Conservation (phyloP, 2,113 vertebrate species). For the Thamnophis sirtalis region DNA sequence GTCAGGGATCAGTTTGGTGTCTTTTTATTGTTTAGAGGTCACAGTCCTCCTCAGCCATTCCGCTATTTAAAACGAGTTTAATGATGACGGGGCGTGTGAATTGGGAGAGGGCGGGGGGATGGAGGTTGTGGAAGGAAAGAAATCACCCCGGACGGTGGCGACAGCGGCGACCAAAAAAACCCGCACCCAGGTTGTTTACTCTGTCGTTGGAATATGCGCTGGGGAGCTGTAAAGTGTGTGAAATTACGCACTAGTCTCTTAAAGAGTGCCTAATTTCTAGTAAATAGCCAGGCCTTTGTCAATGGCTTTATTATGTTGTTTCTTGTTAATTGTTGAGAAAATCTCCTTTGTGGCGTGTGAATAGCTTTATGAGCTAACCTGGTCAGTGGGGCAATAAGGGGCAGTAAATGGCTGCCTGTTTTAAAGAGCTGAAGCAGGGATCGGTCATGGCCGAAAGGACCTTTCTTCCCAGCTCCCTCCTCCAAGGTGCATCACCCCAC, state of each 20-base stretch:
- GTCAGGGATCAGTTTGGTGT: not conserved
- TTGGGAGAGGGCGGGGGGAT: not conserved
- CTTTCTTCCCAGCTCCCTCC: not conserved
- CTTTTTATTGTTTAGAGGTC: not conserved
- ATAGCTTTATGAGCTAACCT: slow-evolving; percentile 81
- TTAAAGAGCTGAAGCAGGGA: slow-evolving; percentile 45
- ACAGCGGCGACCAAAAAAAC: slow-evolving; percentile 43
- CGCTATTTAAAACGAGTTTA: slow-evolving; percentile 27
- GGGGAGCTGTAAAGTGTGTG: slow-evolving; percentile 77
- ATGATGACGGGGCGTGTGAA: slow-evolving; percentile 14
- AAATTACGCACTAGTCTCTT: slow-evolving; percentile 82
- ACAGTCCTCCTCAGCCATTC: not conserved
- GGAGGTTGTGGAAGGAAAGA: not conserved
- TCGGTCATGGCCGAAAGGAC: slow-evolving; percentile 13
- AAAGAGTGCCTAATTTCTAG: slow-evolving; percentile 84
- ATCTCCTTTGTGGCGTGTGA: slow-evolving; percentile 82
- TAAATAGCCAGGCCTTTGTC: slow-evolving; percentile 82
- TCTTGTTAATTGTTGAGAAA: slow-evolving; percentile 85
- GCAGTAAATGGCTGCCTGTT: slow-evolving; percentile 75
- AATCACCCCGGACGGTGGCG: slow-evolving; percentile 25
- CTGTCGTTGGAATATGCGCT: slow-evolving; percentile 62
- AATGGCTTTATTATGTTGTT: slow-evolving; percentile 86
- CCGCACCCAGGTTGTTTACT: slow-evolving; percentile 65
- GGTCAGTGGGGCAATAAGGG: slow-evolving; percentile 70
- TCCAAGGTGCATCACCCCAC: slow-evolving; percentile 11